These are phyloP conservation scores for Auanema freiburgensis DNA, from an alignment of 2,888 invertebrate species.

Conservation along the genomic window DNA sequence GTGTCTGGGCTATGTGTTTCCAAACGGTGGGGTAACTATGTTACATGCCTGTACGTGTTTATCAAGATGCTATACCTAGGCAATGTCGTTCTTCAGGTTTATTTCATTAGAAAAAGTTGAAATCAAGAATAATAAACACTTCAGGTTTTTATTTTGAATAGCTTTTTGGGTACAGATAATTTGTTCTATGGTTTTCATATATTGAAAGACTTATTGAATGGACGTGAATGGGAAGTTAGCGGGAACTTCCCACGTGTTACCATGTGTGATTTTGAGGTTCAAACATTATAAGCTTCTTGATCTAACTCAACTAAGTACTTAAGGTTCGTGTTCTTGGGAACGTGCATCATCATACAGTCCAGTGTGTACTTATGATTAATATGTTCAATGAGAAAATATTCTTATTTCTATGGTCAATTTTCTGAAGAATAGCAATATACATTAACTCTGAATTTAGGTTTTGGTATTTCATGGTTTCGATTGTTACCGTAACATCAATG, in stretches of 20 bases:
- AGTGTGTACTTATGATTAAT: constrained; percentile 64
- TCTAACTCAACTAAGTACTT: constrained; percentile 10
- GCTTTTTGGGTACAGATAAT: constrained; percentile 65
- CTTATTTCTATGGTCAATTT: constrained; percentile 58
- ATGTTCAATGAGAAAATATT: constrained; percentile 63
- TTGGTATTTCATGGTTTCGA: constrained; percentile 65
- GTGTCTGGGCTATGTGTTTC: constrained; percentile 64
- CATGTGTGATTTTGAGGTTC: constrained; percentile 65
- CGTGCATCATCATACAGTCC: constrained; percentile 65
- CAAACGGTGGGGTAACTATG: constrained; percentile 65
- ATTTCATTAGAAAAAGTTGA: background rate
- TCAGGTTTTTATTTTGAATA: constrained; percentile 65
- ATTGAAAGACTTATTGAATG: constrained; percentile 63
- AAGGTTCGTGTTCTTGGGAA: constrained; percentile 66
- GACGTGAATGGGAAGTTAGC: constrained; percentile 64
- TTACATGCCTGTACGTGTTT: constrained; percentile 65
- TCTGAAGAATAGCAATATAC: background rate
- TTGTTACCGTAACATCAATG: constrained; percentile 62
- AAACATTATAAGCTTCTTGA: background rate
- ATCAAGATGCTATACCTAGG: constrained; percentile 65
- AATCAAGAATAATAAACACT: background rate
- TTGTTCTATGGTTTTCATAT: constrained; percentile 65
- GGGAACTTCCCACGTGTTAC: constrained; percentile 65
- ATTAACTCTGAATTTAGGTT: constrained; percentile 37
- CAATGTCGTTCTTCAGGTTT: constrained; percentile 62